These are phyloP conservation scores for Malacoraja senta DNA, from an alignment of 2,797 vertebrate species.

Conservation along the genomic window DNA sequence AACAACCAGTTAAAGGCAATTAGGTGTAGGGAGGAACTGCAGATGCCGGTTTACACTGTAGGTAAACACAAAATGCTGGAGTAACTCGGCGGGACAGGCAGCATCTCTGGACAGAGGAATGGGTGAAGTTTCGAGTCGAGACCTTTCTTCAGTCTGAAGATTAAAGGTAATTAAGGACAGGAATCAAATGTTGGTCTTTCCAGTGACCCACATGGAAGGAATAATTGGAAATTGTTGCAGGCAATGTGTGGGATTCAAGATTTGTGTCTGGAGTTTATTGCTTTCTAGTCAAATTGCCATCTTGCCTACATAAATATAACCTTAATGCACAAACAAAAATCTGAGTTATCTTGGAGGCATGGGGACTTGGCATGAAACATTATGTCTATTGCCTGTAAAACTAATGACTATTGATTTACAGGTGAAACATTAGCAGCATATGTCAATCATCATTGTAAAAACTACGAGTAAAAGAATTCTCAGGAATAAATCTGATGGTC, in stretches of 20 bases:
- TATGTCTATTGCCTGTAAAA: not conserved
- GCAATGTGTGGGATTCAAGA: not conserved
- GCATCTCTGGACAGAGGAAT: too few species aligned
- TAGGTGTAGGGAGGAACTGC: too few species aligned
- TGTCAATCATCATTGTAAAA: not conserved
- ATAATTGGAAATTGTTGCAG: not conserved
- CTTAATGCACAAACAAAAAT: not conserved
- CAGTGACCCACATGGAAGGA: too few species aligned
- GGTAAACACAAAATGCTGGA: too few species aligned
- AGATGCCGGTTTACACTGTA: too few species aligned
- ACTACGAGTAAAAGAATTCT: not conserved
- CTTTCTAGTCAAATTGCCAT: not conserved
- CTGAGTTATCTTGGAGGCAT: not conserved
- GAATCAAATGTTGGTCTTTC: too few species aligned
- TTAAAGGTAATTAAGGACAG: too few species aligned
- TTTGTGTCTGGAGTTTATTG: not conserved
- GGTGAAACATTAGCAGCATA: not conserved
- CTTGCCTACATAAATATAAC: not conserved
- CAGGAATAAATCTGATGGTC: not conserved
- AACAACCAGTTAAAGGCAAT: too few species aligned
- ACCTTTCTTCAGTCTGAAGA: too few species aligned
- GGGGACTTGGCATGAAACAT: not conserved
- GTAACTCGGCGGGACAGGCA: too few species aligned
- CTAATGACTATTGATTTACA: not conserved
- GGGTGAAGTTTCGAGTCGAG: too few species aligned